A percentile compares a stretch with the other conserved stretches of the same genome.
phyloP scores from a whole-genome alignment of 2,797 vertebrate genomes.

The Halcyon smyrnensis region DNA sequence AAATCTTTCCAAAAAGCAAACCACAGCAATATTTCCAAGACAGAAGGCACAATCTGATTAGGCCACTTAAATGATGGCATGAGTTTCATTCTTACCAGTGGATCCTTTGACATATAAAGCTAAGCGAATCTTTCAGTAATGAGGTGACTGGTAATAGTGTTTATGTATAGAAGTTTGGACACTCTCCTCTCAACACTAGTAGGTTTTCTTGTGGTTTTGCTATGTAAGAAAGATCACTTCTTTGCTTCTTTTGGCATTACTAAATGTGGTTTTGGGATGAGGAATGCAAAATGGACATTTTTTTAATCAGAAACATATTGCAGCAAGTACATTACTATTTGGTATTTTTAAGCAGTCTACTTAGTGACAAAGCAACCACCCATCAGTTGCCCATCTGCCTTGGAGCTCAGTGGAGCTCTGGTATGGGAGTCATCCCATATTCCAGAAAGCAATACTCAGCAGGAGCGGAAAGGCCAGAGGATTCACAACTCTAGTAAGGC shows the following conservation, averaged over 20 bases:
- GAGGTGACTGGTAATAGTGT: neutral
- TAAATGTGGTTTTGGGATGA: neutral
- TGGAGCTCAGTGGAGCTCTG: neutral
- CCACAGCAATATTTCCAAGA: neutral
- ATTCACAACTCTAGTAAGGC: slow-evolving; percentile 45
- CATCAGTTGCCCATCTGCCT: neutral
- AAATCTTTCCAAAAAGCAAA: neutral
- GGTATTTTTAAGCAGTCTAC: neutral
- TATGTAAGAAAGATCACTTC: neutral
- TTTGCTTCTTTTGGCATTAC: slow-evolving; percentile 35
- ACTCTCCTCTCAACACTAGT: neutral
- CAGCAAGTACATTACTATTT: neutral
- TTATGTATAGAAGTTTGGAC: neutral
- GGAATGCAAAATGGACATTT: slow-evolving; percentile 37
- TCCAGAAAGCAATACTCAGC: neutral
- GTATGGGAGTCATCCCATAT: neutral
- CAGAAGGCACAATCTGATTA: neutral
- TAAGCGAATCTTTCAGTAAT: neutral
- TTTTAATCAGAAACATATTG: slow-evolving; percentile 42
- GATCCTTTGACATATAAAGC: neutral
- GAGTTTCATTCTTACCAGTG: neutral
- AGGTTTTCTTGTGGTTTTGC: neutral
- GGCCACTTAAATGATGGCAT: neutral
- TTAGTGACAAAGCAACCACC: neutral
- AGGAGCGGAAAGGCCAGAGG: slow-evolving; percentile 27